Base-by-base conservation (phyloP, 2,888 invertebrate species). In the Scrobipalpa atriplicella region DNA sequence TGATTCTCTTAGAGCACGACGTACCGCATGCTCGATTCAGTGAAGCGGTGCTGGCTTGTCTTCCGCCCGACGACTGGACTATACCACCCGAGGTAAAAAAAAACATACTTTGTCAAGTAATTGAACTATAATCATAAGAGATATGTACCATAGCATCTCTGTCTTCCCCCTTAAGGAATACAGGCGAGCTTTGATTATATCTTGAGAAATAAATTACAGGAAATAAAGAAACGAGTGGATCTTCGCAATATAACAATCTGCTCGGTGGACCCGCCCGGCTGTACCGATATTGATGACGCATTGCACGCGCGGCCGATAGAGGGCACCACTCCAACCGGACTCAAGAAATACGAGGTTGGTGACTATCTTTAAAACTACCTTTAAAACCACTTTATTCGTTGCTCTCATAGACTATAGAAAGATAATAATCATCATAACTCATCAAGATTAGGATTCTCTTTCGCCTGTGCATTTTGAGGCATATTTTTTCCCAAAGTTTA, bases 241-340 rank as follows among this genome's bases (percentile, higher is more conserved):
- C 92, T 99, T 0, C 95, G 99, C 11, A 94, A 97, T 66, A 83
- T 98, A 3, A 95, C 95, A 77, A 95, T 99, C 56, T 99, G 99
- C 80, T 99, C 98, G 0, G 99, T 99, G 0, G 99, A 99, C 93
- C 99, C 99, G 2, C 98, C 98, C 0, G 99, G 99, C 0, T 99
- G 99, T 85, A 99, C 99, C 0, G 99, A 99, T 84, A 99, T 99
- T 71, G 99, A 99, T 83, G 99, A 99, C 86, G 99, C 99, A 0
- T 89, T 99, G 1, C 99, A 99, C 87, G 99, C 98, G 76, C 93
- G 95, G 19, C 89, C 93, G 51, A 86, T 98, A 21, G 92, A 94
- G 0, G 96, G 96, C 79, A 95, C 47, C 13, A 81, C 85, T 0
- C 19, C 66, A 0, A 75, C 80, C 54, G 89, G 86, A 0, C 77